Base-by-base conservation (phyloP, 2,888 invertebrate species). In the Diarsia dahlii region DNA sequence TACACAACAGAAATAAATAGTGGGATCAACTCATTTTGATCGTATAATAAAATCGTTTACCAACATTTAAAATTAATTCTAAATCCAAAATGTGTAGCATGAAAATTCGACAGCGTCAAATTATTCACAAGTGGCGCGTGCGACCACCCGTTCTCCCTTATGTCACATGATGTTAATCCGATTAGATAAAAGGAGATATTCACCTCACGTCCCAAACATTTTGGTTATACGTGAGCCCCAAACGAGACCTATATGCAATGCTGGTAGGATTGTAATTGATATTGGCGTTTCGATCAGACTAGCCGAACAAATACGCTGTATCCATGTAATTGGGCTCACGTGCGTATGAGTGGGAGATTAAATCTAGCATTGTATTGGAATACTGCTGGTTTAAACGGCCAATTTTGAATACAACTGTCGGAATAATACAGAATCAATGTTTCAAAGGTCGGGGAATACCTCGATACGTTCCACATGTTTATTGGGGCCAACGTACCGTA, bases 181-280 rank as follows among this genome's bases (percentile, higher is more conserved):
- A 91, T 92, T 91, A 93, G 86, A 73, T 81, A 84, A 88, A 89
- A 83, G 79, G 85, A 80, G 76, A 78, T 82, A 93, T 91, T 91
- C 92, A 50, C 60, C 77, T 89, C 93, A 93, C 94, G 94, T 92
- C 79, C 84, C 76, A 84, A 84, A 84, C 92, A 89, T 93, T 93
- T 91, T 89, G 91, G 90, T 86, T 84, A 89, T 86, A 92, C 92
- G 92, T 92, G 92, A 89, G 90, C 86, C 87, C 78, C 79, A 82
- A 88, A 87, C 86, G 88, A 85, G 87, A 81, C 87, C 84, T 81
- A 78, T 79, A 81, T 76, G 87, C 88, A 87, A 86, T 83, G 85
- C 80, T 89, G 86, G 88, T 73, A 66, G 65, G 87, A 89, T 90
- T 91, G 90, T 91, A 92, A 93, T 92, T 92, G 91, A 86, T 89